Evolutionary conservation across 92 coral and sea anemone species (phyloP).

Genomic region (Bergia sp.): DNA sequence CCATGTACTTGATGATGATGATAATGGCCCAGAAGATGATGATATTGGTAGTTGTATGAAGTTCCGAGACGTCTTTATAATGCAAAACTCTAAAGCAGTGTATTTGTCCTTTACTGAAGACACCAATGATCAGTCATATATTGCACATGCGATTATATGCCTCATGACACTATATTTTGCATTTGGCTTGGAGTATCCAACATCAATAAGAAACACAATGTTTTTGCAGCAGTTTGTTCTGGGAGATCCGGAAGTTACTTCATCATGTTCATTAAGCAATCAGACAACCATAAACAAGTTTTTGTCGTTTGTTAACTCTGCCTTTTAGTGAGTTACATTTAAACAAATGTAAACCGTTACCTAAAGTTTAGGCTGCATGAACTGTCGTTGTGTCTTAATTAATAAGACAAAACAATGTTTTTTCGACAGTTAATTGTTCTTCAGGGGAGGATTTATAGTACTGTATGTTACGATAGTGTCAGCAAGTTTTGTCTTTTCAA

Average conservation of each 20-base stretch:
- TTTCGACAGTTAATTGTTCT: not conserved
- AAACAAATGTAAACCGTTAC: too few relatives aligned
- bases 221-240: constrained; percentile 39
- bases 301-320: not conserved
- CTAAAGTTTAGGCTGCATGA: not conserved
- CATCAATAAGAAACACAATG: constrained; percentile 20
- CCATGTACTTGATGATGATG: too few relatives aligned
- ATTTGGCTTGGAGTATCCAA: constrained; percentile 38
- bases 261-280: constrained; percentile 29
- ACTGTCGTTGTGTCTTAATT: too few relatives aligned
- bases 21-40: too few relatives aligned
- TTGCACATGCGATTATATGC: constrained; percentile 35
- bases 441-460: too few relatives aligned
- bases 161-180: constrained; percentile 43
- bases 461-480: not conserved
- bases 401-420: not conserved
- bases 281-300: constrained; percentile 27
- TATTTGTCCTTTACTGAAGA: not conserved
- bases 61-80: not conserved
- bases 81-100: not conserved
- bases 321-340: not conserved
- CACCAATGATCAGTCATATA: constrained; percentile 14
- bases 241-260: constrained; percentile 44
- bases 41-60: not conserved
- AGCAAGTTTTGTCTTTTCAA: not conserved